Evolutionary conservation across 2,113 vertebrate species (phyloP), one percentile per base, ranked within the genome.

Genomic region (Spheniscus mendiculus): DNA sequence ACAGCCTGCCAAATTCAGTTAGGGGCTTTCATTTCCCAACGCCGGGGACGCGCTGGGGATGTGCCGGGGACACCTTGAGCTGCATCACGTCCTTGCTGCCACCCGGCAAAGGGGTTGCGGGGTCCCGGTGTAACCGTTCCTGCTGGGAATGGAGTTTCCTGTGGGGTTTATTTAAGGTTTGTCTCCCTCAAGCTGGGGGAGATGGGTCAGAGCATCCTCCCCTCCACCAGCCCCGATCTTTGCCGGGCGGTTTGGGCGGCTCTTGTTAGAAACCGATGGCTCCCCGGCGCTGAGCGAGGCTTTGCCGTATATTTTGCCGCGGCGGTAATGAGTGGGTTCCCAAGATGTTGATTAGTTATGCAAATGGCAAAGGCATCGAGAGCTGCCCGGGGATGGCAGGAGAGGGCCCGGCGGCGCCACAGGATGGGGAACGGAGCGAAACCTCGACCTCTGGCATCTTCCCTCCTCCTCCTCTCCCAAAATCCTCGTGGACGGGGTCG

Each of bases 11-110:
- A 61, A 52, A 91, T 47, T 63, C 74, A 30, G 22, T 9, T 4
- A 6, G 15, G 62, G 56, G 58, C 22, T 66, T 12, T 25, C 29
- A 6, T 26, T 50, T 66, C 50, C 23, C 19, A 20, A 5, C 0
- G 0, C 52, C 5, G 1, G 74, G 66, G 61, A 59, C 14, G 22
- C 0, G 0, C 45, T 4, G 1, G 72, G 61, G 55, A 59, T 16
- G 44, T 19, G 5, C 59, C 10, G 1, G 70, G 40, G 56, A 87
- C 84, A 76, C 81, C 77, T 23, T 3, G 36, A 59, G 53, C 59
- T 14, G 26, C 5, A 0, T 21, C 34, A 2, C 1, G 0, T 62
- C 85, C 93, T 34, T 34, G 0, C 34, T 7, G 0, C 8, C 55
- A 19, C 49, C 80, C 2, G 0, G 10, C 26, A 9, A 10, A 34